Evolutionary conservation across 2,888 invertebrate genomes (phyloP).

Genomic region (Podabrus alpinus): DNA sequence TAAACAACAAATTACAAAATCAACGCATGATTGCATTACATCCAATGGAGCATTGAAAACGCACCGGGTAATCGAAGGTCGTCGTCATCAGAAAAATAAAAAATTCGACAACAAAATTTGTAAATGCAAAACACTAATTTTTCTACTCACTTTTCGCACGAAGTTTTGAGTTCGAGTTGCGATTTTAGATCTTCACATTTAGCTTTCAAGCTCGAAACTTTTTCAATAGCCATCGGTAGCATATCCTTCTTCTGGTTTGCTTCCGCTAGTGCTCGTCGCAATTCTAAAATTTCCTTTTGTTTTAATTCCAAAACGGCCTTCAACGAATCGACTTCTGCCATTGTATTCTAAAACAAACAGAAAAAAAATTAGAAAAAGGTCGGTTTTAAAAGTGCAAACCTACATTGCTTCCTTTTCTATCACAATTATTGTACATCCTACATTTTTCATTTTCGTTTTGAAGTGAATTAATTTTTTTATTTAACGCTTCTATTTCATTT

Average conservation of each 20-base stretch:
- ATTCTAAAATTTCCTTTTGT: slow-evolving; percentile 80
- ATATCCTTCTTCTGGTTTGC: slow-evolving; percentile 75
- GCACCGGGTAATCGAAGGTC: not conserved
- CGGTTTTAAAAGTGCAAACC: slow-evolving; percentile 3
- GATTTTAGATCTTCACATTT: slow-evolving; percentile 84
- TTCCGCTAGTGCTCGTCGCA: slow-evolving; percentile 73
- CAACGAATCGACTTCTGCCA: slow-evolving; percentile 75
- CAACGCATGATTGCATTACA: not conserved
- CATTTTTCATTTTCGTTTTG: slow-evolving; percentile 49
- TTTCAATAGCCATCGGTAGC: slow-evolving; percentile 72
- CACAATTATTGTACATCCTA: slow-evolving; percentile 43
- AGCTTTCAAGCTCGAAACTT: slow-evolving; percentile 76
- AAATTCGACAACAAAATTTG: too few relatives aligned
- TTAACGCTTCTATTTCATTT: slow-evolving; percentile 38
- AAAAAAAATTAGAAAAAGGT: not conserved
- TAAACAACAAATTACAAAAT: not conserved
- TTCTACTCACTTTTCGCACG: slow-evolving; percentile 71
- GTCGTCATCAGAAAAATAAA: not conserved
- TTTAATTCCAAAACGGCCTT: slow-evolving; percentile 87
- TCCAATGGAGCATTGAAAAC: not conserved
- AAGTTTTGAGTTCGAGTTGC: slow-evolving; percentile 70
- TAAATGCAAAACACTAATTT: too few relatives aligned
- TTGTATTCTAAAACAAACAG: slow-evolving; percentile 6
- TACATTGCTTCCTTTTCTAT: slow-evolving; percentile 51
- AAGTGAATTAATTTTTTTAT: slow-evolving; percentile 45